A percentile compares a stretch with the other conserved stretches of the same genome.
Conservation (phyloP, 2,113 vertebrate genomes). For the Gracilinanus agilis region DNA sequence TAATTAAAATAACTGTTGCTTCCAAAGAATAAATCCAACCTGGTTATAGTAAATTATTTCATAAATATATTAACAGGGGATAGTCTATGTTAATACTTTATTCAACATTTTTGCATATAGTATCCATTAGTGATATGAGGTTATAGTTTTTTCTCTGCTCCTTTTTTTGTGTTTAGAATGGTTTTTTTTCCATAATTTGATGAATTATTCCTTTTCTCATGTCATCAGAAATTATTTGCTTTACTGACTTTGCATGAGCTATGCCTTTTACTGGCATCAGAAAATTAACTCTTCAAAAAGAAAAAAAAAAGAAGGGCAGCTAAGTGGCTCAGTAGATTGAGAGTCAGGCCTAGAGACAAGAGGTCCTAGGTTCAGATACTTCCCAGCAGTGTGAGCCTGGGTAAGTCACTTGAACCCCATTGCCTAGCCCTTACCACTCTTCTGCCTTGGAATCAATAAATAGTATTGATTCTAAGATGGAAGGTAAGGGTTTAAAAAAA, state of each 20-base stretch:
- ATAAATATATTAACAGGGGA: background rate
- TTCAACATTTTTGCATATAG: background rate
- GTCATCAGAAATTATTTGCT: background rate
- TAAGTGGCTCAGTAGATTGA: no score
- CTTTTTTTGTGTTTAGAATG: background rate
- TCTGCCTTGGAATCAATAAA: no score
- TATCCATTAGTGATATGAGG: background rate
- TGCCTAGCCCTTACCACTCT: no score
- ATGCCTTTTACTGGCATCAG: background rate
- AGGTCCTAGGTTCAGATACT: no score
- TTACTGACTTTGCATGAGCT: background rate
- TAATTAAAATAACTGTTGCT: background rate
- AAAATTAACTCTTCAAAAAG: background rate
- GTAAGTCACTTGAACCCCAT: no score
- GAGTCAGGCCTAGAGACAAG: no score
- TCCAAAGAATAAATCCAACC: background rate
- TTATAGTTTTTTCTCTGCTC: background rate
- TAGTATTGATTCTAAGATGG: no score
- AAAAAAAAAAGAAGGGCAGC: no score
- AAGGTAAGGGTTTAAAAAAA: no score
- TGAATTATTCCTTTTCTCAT: background rate
- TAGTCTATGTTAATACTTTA: background rate
- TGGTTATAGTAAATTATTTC: background rate
- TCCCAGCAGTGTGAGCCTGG: no score
- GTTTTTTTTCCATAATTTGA: background rate